A percentile compares a stretch with the other conserved stretches of the same genome.
Evolutionary conservation across 2,113 vertebrate genomes (phyloP).

Genomic region (Synodontis membranacea): DNA sequence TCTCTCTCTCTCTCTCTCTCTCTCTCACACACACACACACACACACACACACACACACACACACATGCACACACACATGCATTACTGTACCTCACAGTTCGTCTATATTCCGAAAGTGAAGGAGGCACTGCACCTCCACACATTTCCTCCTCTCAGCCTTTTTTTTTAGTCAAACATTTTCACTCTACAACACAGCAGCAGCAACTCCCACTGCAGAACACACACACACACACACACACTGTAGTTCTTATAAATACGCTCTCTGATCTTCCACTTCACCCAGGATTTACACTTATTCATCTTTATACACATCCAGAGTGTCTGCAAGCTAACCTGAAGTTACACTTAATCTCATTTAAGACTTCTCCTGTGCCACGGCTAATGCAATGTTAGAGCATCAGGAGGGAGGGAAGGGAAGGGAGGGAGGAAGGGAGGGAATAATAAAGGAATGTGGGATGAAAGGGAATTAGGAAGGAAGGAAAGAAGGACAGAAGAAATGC

Average conservation of each 20-base stretch:
- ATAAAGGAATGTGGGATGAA: not conserved
- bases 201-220: not conserved
- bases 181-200: not conserved
- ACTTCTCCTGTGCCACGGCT: not conserved
- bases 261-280: not conserved
- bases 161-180: not conserved
- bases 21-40: not conserved
- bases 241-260: not conserved
- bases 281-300: not conserved
- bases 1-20: not conserved
- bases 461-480: too few relatives aligned
- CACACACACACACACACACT: not conserved
- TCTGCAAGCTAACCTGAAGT: not conserved
- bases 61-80: not conserved
- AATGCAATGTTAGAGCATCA: not conserved
- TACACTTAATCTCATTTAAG: not conserved
- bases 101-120: not conserved
- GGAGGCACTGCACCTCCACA: not conserved
- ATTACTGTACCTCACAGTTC: not conserved
- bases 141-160: not conserved
- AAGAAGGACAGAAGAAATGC: too few relatives aligned
- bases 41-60: not conserved
- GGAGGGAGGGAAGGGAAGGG: not conserved
- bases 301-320: not conserved
- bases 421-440: not conserved